A percentile compares a stretch with the other conserved stretches of the same genome.
These are phyloP conservation scores for Priocnemis perturbator DNA, from an alignment of 2,888 invertebrate genomes.

Conservation along the genomic window DNA sequence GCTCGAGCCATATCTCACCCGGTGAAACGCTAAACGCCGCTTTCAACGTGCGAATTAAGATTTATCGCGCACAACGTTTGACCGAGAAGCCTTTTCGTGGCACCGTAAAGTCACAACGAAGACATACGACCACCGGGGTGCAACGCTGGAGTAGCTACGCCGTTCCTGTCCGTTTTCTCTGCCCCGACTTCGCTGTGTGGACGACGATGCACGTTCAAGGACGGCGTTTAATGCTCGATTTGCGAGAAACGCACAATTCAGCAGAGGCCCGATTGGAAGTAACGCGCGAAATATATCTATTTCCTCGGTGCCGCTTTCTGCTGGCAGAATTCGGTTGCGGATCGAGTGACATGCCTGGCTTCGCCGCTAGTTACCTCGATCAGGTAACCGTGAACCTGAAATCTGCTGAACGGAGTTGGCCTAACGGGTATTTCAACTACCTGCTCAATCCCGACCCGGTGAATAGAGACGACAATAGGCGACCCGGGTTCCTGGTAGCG, in stretches of 20 bases:
- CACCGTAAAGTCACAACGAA: constrained; percentile 58
- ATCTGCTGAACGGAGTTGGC: constrained; percentile 12
- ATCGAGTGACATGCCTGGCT: not conserved
- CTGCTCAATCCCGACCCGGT: too few relatives aligned
- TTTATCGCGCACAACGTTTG: constrained; percentile 63
- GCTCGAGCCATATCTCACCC: constrained; percentile 55
- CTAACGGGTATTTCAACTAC: too few relatives aligned
- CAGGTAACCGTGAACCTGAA: constrained; percentile 44
- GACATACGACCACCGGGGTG: constrained; percentile 50
- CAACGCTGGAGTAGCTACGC: constrained; percentile 14
- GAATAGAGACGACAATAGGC: too few relatives aligned
- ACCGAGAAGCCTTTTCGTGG: constrained; percentile 59
- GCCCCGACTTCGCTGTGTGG: constrained; percentile 10
- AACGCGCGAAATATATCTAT: too few relatives aligned
- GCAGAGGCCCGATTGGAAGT: too few relatives aligned
- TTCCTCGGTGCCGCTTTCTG: too few relatives aligned
- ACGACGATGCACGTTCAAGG: too few relatives aligned
- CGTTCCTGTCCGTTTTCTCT: constrained; percentile 17
- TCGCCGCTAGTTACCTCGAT: not conserved
- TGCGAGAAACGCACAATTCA: too few relatives aligned
- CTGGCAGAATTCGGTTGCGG: too few relatives aligned
- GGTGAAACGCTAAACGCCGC: constrained; percentile 62
- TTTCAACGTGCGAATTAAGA: constrained; percentile 68
- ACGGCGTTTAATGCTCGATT: too few relatives aligned
- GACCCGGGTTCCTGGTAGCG: too few relatives aligned